Base-by-base conservation (phyloP, 1,140 invertebrate genomes). In the Nasonia giraulti region DNA sequence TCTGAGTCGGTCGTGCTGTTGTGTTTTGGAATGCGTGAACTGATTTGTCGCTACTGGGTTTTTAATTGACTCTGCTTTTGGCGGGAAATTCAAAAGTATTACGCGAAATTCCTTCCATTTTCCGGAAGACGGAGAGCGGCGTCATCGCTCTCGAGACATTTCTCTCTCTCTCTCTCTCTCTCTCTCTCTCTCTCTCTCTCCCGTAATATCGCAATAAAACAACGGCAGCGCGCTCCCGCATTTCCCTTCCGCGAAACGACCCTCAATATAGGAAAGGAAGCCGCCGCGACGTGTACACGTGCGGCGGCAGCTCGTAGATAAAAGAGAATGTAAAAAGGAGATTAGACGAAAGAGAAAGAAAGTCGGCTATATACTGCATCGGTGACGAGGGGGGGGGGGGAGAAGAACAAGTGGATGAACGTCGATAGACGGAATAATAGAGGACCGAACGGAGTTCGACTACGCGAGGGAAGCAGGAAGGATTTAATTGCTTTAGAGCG, bases 401-500 rank as follows among this genome's bases (percentile, higher is more conserved):
- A 77, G 71, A 73, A 73, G 66, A 75, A 76, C 71, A 27, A 82
- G 75, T 68, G 62, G 62, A 69, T 50, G 82, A 82, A 27, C 40
- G n/a, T 20, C 37, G 44, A 37, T 69, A 83, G 27, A 27, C 23
- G 23, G 75, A 50, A 77, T 77, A 77, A 77, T 77, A 50, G 8
- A 50, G 20, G 75, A 77, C 7, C 75, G 23, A 82, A 33, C 73
- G 73, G 37, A 40, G 8, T 62, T 68, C 17, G 31, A 23, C 79
- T 47, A n/a, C 12, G 40, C 40, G 12, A 40, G 73, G 37, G 37
- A 33, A 66, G 27, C 7, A 44, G 73, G 50, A 73, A 71, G 74
- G 77, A 79, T 80, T 84, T 84, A 84, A 84, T 84, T 84, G 77
- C 83, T 80, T 83, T 74, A 55, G 68, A 80, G 31, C 83, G 82